A percentile compares a stretch with the other conserved stretches of the same genome.
Evolutionary conservation across 2,113 vertebrate genomes (phyloP).

Genomic region (Megaleporinus macrocephalus): DNA sequence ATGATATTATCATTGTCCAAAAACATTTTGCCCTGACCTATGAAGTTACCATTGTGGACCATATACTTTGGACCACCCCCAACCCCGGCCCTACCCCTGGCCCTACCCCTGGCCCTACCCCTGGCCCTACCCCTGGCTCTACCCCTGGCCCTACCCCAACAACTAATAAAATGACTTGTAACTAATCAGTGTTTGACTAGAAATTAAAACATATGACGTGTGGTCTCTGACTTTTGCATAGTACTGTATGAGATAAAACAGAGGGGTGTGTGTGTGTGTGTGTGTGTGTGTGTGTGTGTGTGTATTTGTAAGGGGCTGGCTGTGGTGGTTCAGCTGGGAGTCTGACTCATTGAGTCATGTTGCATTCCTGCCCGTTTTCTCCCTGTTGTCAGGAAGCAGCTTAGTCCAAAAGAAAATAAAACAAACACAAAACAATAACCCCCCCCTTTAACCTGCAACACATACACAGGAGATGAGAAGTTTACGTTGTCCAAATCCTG

Average conservation of each 20-base stretch:
- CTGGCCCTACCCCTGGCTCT: too few species aligned
- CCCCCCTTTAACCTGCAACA: slow-evolving; percentile 28
- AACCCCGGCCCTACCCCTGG: too few species aligned
- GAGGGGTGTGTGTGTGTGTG: slow-evolving; percentile 52
- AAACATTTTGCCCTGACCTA: too few species aligned
- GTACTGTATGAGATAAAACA: slow-evolving; percentile 43
- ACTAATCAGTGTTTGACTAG: too few species aligned
- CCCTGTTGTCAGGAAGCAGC: slow-evolving; percentile 77
- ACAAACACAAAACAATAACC: slow-evolving; percentile 61
- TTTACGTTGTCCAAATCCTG: slow-evolving; percentile 33
- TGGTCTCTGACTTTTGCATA: neutral
- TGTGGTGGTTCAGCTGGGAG: slow-evolving; percentile 56
- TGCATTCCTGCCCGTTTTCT: slow-evolving; percentile 77
- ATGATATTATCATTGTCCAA: too few species aligned
- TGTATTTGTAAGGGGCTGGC: slow-evolving; percentile 46
- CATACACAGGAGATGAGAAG: slow-evolving; percentile 31
- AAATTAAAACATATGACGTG: too few species aligned
- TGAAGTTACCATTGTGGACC: too few species aligned
- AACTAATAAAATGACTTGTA: too few species aligned
- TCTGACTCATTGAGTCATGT: slow-evolving; percentile 74
- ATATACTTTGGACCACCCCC: too few species aligned
- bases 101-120: too few species aligned
- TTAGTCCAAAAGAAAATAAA: slow-evolving; percentile 67
- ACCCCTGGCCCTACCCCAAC: too few species aligned
- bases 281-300: slow-evolving; percentile 44